Conservation (phyloP, 2,113 vertebrate genomes). For the Mugil cephalus region DNA sequence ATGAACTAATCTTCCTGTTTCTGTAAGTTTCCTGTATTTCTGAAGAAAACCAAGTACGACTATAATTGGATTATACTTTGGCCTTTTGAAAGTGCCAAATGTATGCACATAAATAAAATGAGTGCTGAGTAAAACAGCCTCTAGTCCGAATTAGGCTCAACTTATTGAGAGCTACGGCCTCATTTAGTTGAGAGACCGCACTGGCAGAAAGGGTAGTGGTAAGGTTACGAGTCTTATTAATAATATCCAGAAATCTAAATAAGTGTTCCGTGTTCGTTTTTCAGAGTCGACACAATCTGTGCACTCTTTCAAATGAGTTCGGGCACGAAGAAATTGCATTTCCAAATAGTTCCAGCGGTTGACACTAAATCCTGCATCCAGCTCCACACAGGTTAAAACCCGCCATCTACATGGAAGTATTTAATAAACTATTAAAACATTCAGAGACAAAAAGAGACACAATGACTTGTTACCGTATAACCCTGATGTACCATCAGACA, state of each 20-base stretch:
- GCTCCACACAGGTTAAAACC: not conserved
- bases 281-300: not conserved
- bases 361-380: not conserved
- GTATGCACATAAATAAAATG: slow-evolving; percentile 32
- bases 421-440: slow-evolving; percentile 3
- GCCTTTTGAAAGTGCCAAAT: slow-evolving; percentile 38
- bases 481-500: slow-evolving; percentile 9
- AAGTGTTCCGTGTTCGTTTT: slow-evolving; percentile 30
- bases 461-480: not conserved
- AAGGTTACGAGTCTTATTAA: slow-evolving; percentile 52
- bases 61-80: slow-evolving; percentile 47
- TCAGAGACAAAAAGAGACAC: slow-evolving; percentile 17
- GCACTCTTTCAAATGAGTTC: slow-evolving; percentile 3
- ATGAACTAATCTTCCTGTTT: slow-evolving; percentile 32
- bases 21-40: slow-evolving; percentile 11
- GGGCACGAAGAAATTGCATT: not conserved
- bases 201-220: slow-evolving; percentile 3
- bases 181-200: slow-evolving; percentile 34
- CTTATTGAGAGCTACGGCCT: slow-evolving; percentile 39
- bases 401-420: not conserved
- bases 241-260: slow-evolving; percentile 31
- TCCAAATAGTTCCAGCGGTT: slow-evolving; percentile 4
- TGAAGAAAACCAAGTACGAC: slow-evolving; percentile 4
- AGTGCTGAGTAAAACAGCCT: slow-evolving; percentile 15
- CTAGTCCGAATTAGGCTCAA: slow-evolving; percentile 34